Evolutionary conservation across 2,113 vertebrate species (phyloP), one percentile per base, ranked within the genome.

Genomic region (Spizaetus ornatus): DNA sequence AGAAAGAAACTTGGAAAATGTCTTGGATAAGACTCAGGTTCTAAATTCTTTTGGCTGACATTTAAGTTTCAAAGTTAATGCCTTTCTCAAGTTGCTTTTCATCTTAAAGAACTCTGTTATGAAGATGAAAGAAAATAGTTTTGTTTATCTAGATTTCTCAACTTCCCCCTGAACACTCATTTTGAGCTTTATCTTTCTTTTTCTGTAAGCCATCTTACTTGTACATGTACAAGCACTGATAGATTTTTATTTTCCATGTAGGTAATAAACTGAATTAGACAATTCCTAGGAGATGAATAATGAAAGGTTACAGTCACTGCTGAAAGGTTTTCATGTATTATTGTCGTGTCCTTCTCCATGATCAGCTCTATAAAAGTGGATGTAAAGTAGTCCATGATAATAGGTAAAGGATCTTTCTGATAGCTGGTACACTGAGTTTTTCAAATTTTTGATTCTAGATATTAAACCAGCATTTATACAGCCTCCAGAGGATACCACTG

Each of bases 401-500:
- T 8, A 86, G 29, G 6, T 27, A 38, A 84, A 79, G 42, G 62
- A 16, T 52, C 29, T 85, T 76, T 78, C 52, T 67, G 42, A 38
- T 56, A 53, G 70, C 11, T 66, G 20, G 27, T 23, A 6, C 26
- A 10, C 4, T 77, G 63, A 92, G 10, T 47, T 48, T 69, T 50
- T 70, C 3, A 38, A 55, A 69, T 59, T 84, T 95, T 94, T 88
- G 8, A 50, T 86, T 95, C 48, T 96, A 99, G 99, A 99, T 96
- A 98, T 99, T 47, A 98, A 98, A 25, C 99, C 99, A 38, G 87
- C 96, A 0, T 99, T 99, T 88, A 96, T 95, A 19, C 94, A 76
- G 59, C 97, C 96, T 27, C 99, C 99, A 0, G 92, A 93, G 34
- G 98, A 99, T 84, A 98, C 98, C 95, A 99, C 98, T 0, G 99